Evolutionary conservation across 2,113 vertebrate genomes (phyloP).

Genomic region (human (Homo sapiens)): GRCh38 chr13:108821501-108822000

Average conservation of each 20-base stretch:
- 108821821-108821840: accelerated
- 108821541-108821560: neutral
- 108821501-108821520: neutral
- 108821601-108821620: neutral
- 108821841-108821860: accelerated
- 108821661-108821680: too few species aligned
- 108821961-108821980: neutral
- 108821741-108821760: neutral
- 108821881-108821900: neutral
- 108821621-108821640: neutral
- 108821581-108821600: neutral
- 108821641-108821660: accelerated
- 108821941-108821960: neutral
- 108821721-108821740: neutral
- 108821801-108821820: neutral
- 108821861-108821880: neutral
- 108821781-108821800: neutral
- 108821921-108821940: neutral
- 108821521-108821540: neutral
- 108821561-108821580: neutral
- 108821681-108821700: neutral
- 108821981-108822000: neutral
- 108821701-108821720: neutral
- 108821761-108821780: neutral
- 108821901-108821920: neutral